Conservation (phyloP, 2,113 vertebrate species). For the Dasypus novemcinctus region DNA sequence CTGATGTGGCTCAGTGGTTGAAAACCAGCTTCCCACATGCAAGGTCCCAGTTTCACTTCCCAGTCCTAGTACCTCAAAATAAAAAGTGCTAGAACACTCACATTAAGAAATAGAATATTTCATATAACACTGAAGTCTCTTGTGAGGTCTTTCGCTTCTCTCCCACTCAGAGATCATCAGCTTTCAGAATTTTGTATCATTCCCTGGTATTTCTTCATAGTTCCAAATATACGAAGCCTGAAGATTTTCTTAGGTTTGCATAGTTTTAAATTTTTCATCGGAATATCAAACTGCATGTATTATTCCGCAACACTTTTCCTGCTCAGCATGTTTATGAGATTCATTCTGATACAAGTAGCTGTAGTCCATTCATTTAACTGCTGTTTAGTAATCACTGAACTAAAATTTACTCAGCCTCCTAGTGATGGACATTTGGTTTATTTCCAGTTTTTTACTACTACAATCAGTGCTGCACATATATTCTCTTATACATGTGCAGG, state of each 20-base stretch:
- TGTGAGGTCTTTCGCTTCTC: not conserved
- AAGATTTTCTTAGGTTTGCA: slow-evolving; percentile 40
- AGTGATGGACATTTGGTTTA: not conserved
- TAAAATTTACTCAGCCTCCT: not conserved
- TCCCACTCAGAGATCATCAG: not conserved
- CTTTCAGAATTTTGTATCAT: slow-evolving; percentile 6
- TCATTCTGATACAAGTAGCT: not conserved
- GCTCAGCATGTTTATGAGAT: not conserved
- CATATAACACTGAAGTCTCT: not conserved
- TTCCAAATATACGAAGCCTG: not conserved
- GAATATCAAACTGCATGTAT: not conserved
- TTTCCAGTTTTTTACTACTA: not conserved
- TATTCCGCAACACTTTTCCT: not conserved
- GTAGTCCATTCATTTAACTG: slow-evolving; percentile 22
- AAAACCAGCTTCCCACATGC: no score
- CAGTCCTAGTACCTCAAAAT: no score
- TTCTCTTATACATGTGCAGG: not conserved
- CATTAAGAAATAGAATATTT: not conserved
- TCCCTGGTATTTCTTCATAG: not conserved
- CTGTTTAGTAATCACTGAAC: slow-evolving; percentile 21
- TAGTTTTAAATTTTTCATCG: slow-evolving; percentile 19
- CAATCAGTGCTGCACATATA: not conserved
- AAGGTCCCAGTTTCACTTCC: no score
- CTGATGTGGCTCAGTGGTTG: no score
- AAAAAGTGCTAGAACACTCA: not conserved